Base-by-base conservation (phyloP, 2,797 vertebrate species). In the Tapirus indicus region DNA sequence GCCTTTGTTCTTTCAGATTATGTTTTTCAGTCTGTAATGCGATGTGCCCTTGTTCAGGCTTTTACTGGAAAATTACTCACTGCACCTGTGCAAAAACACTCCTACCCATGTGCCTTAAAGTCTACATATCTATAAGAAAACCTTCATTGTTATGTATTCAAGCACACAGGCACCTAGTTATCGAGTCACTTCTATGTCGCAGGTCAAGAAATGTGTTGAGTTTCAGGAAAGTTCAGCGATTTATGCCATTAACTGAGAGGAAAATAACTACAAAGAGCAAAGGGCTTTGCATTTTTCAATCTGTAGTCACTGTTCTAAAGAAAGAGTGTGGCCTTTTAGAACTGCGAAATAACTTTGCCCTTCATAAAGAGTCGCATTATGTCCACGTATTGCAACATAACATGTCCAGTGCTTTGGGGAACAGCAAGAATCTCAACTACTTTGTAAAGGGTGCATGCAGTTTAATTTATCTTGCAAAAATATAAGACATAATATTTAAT, bases 211-310 rank as follows among this genome's bases (percentile, higher is more conserved):
- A 92, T 71, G 32, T 72, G 79, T 41, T 86, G 35, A 32, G 32
- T 86, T 97, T 90, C 35, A 88, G 80, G 77, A 98, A 97, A 97
- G 80, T 80, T 97, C 92, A 96, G 35, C 17, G 41, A 95, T 58
- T 97, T 95, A 85, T 94, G 68, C 77, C 78, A 95, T 97, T 97
- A 96, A 95, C 58, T 56, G 64, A 92, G 68, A 97, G 78, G 75
- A 89, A 90, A 96, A 94, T 87, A 97, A 91, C 56, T 94, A 58
- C 32, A 54, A 72, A 89, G 87, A 98, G 71, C 94, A 96, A 94
- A 98, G 87, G 91, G 84, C 90, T 97, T 97, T 86, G 90, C 95
- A 95, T 96, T 97, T 96, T 97, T 97, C 89, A 97, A 79, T 97
- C 77, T 60, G 93, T 83, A 96, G 84, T 91, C 93, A 95, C 69